phyloP scores from a whole-genome alignment of 2,113 vertebrate species.

The Prolemur simus region DNA sequence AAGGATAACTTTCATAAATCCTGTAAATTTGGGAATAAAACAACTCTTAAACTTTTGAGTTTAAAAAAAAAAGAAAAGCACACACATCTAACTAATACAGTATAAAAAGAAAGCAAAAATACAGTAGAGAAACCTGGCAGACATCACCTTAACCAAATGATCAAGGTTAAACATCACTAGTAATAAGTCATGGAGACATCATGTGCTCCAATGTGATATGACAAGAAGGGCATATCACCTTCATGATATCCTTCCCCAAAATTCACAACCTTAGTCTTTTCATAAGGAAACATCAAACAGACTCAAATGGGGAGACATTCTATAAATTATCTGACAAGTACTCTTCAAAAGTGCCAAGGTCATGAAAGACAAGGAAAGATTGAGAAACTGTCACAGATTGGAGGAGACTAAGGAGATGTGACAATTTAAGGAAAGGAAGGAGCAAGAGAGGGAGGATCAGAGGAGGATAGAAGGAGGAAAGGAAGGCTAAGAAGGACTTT shows the following conservation, averaged over 20 bases:
- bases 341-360: not conserved
- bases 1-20: not conserved
- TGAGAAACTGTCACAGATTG: not conserved
- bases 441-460: not conserved
- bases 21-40: constrained; percentile 38
- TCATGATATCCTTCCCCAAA: not conserved
- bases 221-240: not conserved
- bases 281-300: not conserved
- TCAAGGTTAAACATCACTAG: not conserved
- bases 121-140: not conserved
- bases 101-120: not conserved
- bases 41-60: not conserved
- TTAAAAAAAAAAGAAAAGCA: not conserved
- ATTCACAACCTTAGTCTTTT: not conserved
- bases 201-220: not conserved
- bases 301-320: not conserved
- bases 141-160: not conserved
- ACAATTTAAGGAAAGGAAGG: not conserved
- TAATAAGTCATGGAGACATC: not conserved
- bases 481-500: not conserved
- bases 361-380: not conserved
- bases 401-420: not conserved
- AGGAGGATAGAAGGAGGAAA: not conserved
- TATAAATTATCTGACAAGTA: not conserved
- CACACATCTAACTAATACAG: not conserved